Evolutionary conservation across 2,888 invertebrate genomes (phyloP).

Genomic region (Deroplatys truncata): DNA sequence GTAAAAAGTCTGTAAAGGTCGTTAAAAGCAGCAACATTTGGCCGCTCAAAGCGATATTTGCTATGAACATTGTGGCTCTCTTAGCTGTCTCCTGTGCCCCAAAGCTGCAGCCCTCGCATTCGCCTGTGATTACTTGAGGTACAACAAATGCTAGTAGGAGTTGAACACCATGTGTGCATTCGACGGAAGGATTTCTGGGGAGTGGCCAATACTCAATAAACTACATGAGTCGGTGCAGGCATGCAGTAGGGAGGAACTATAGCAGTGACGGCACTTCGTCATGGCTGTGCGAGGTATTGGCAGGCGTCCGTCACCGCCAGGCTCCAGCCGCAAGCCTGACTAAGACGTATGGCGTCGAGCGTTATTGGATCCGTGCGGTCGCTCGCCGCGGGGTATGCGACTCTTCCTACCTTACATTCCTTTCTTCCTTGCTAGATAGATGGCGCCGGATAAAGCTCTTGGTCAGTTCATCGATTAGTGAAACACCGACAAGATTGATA

Average conservation of each 20-base stretch:
- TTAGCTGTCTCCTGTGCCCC: too few relatives aligned
- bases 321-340: not conserved
- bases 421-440: not conserved
- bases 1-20: too few relatives aligned
- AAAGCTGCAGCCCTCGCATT: too few relatives aligned
- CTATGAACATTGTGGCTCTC: too few relatives aligned
- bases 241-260: not conserved
- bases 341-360: conserved; percentile 16
- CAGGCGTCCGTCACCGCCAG: not conserved
- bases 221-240: not conserved
- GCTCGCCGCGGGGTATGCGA: not conserved
- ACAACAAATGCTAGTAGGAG: not conserved
- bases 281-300: conserved; percentile 5
- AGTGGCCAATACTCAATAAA: not conserved
- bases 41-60: too few relatives aligned
- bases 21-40: too few relatives aligned
- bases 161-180: not conserved
- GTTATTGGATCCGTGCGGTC: conserved; percentile 13
- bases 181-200: not conserved
- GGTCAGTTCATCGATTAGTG: not conserved
- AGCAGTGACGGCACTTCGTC: conserved; percentile 1
- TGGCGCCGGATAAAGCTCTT: not conserved
- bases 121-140: not conserved
- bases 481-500: not conserved
- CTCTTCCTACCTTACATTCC: not conserved